phyloP scores from a whole-genome alignment of 2,797 vertebrate genomes.

The Buphagus erythrorhynchus region DNA sequence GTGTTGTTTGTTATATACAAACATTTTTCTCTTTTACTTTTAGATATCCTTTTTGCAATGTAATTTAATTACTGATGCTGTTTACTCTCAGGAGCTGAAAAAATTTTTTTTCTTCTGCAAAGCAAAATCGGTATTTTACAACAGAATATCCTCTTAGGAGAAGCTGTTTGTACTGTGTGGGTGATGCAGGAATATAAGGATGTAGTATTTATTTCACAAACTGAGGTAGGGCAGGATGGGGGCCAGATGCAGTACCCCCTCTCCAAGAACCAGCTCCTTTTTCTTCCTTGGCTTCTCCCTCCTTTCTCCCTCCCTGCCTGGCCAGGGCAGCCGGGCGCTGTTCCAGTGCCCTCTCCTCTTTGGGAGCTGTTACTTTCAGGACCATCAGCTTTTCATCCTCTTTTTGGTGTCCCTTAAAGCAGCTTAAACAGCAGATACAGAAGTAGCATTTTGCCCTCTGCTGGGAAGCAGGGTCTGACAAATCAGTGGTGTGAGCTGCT shows the following conservation, averaged over 20 bases:
- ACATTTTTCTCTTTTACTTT: background rate
- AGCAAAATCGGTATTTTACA: background rate
- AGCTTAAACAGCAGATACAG: background rate
- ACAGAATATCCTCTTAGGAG: no score
- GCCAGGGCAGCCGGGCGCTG: background rate
- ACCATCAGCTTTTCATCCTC: conserved; percentile 25
- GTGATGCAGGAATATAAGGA: background rate
- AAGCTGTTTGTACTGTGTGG: background rate
- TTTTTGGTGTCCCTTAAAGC: background rate
- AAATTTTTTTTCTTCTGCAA: background rate
- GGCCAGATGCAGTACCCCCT: background rate
- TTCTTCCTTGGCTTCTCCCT: background rate
- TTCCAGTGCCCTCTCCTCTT: background rate
- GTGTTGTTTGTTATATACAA: background rate
- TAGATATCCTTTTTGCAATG: background rate
- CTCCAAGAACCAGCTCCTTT: background rate
- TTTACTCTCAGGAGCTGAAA: background rate
- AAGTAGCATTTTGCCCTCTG: conserved; percentile 63
- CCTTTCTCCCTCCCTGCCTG: background rate
- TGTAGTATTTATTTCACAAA: background rate
- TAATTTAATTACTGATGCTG: background rate
- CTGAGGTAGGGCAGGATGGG: fast-evolving
- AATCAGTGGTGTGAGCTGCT: background rate
- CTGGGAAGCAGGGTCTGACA: conserved; percentile 45
- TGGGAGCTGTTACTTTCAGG: conserved; percentile 68